Percentiles rank a stretch among this genome's conserved stretches.
These are phyloP conservation scores for Phyllotreta cruciferae DNA, from an alignment of 2,888 invertebrate genomes.

Conservation along the genomic window DNA sequence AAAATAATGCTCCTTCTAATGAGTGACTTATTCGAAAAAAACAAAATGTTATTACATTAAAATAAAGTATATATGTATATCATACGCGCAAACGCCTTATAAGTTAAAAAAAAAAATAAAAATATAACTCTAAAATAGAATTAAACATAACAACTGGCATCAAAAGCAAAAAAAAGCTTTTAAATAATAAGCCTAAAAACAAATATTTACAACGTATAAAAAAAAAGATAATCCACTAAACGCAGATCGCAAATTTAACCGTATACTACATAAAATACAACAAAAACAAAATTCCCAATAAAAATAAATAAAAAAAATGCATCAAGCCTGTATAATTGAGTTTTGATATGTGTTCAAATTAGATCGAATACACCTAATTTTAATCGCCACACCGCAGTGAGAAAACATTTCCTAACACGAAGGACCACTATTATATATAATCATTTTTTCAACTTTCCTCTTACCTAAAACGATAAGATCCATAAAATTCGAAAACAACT, in stretches of 20 bases:
- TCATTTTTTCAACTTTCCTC: conserved; percentile 21
- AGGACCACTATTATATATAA: background rate
- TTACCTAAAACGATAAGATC: conserved; percentile 47
- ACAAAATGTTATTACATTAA: conserved; percentile 13
- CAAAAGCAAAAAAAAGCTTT: conserved; percentile 25
- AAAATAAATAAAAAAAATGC: no score
- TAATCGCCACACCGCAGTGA: no score
- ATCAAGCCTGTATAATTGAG: no score
- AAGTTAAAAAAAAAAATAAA: conserved; percentile 36
- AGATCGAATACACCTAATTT: no score
- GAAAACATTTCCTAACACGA: no score
- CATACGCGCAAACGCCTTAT: conserved; percentile 22
- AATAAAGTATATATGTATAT: conserved; percentile 32
- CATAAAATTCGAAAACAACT: conserved; percentile 1
- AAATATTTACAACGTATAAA: conserved; percentile 31
- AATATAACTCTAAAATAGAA: conserved; percentile 44
- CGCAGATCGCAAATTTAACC: background rate
- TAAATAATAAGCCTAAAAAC: conserved; percentile 12
- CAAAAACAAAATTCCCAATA: no score
- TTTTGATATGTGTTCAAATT: no score
- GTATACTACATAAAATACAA: background rate
- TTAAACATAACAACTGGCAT: conserved; percentile 29
- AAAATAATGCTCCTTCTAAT: conserved; percentile 17
- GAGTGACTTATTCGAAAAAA: conserved; percentile 4
- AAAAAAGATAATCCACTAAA: background rate